These are phyloP conservation scores for Pristionchus exspectatus DNA, from an alignment of 2,888 invertebrate species.

Conservation along the genomic window DNA sequence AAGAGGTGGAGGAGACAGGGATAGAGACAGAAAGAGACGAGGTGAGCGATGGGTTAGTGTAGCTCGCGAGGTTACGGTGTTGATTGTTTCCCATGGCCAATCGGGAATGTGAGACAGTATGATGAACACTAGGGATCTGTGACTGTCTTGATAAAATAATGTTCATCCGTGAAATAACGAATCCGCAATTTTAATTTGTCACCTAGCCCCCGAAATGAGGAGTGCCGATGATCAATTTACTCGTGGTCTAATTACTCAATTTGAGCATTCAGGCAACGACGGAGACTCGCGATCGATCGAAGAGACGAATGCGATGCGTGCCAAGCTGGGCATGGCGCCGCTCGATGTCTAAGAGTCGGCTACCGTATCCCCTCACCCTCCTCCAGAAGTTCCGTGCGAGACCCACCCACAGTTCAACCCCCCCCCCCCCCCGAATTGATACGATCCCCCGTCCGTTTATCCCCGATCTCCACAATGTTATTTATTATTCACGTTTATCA, in stretches of 20 bases:
- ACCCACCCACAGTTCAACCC: neutral
- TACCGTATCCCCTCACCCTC: conserved; percentile 5
- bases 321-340: conserved; percentile 82
- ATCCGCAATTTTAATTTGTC: too few species aligned
- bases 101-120: too few species aligned
- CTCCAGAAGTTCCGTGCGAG: conserved; percentile 5
- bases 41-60: neutral
- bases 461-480: conserved; percentile 5
- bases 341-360: conserved; percentile 66
- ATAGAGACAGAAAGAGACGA: conserved; percentile 57
- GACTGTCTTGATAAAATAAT: too few species aligned
- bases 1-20: conserved; percentile 58
- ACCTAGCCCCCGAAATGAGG: too few species aligned
- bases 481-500: neutral
- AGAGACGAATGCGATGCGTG: conserved; percentile 82
- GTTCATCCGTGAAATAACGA: too few species aligned
- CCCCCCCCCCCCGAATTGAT: too few species aligned
- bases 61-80: neutral
- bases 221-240: neutral
- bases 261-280: conserved; percentile 53
- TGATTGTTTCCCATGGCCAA: too few species aligned
- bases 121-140: too few species aligned
- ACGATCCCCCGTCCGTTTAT: neutral
- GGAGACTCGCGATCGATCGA: conserved; percentile 80
- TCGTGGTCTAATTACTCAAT: conserved; percentile 71